A percentile compares a stretch with the other conserved stretches of the same genome.
Evolutionary conservation across 2,888 invertebrate genomes (phyloP).

Genomic region (Nemotelus nigrinus): DNA sequence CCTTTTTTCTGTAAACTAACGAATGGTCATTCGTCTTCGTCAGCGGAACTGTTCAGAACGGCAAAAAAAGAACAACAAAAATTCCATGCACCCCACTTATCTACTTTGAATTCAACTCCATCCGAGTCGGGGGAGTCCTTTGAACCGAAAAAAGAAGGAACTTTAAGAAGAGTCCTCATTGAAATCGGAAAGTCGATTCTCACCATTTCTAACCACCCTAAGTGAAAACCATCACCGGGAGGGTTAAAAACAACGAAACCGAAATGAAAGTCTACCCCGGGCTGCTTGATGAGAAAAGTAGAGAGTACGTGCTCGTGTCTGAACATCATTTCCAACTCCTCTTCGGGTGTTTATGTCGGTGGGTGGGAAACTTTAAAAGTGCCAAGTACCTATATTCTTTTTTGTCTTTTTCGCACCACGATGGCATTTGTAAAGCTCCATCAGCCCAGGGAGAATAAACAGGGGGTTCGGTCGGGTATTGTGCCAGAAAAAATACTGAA

Average conservation of each 20-base stretch:
- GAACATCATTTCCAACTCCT: neutral
- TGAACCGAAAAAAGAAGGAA: slow-evolving; percentile 40
- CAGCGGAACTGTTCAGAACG: too few relatives aligned
- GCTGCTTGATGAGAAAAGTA: neutral
- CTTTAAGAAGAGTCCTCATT: slow-evolving; percentile 14
- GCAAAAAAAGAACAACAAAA: too few relatives aligned
- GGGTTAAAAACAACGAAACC: slow-evolving; percentile 7
- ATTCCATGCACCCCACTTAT: too few relatives aligned
- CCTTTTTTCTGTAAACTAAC: too few relatives aligned
- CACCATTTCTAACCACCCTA: neutral
- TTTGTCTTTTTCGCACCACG: neutral
- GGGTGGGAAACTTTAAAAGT: slow-evolving; percentile 8
- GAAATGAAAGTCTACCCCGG: neutral
- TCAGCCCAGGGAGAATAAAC: neutral
- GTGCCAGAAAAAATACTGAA: neutral
- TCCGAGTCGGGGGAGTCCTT: slow-evolving; percentile 5
- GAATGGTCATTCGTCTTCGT: too few relatives aligned
- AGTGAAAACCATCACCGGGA: neutral
- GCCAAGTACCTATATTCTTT: slow-evolving; percentile 20
- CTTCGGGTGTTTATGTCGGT: neutral
- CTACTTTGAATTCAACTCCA: too few relatives aligned
- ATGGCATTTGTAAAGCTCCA: too few relatives aligned
- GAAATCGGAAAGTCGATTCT: slow-evolving; percentile 39
- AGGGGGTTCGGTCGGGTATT: neutral
- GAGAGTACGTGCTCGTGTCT: neutral